Base-by-base conservation (phyloP, 1,140 invertebrate species). In the Pseudomyrmex dendroicus region DNA sequence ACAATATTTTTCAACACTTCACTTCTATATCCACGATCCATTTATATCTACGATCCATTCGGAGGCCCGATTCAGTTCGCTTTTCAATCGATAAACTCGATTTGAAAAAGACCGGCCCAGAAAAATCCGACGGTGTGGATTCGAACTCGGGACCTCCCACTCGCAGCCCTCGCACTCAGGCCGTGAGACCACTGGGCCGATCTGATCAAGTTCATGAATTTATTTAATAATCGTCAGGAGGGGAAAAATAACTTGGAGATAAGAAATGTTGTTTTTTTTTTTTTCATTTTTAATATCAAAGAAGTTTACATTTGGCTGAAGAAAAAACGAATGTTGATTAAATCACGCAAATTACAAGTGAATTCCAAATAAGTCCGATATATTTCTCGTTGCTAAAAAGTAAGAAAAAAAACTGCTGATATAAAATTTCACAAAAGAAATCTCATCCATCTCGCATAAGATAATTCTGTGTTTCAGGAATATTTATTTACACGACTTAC, bases 401-500 rank as follows among this genome's bases (percentile, higher is more conserved):
- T 72, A 12, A 8, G 20, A 46, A 59, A 22, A 52, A 52, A 12
- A 52, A 7, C 9, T 52, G 2, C 17, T n/a, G 15, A 48, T 13
- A 22, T 15, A n/a, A 59, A 48, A 48, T 35, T 46, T 61, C 61
- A 17, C 44, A n/a, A 20, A 15, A 8, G 2, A 59, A 73, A 73
- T 61, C 52, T 44, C 12, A 12, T 25, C 20, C 12, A 9, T 25
- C 20, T 25, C 20, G 46, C 35, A 25, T 3, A 25, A 46, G 17
- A 20, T 20, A 59, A 59, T 59, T 20, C 8, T 20, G 20, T 25
- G 13, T 61, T 73, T 3, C 17, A n/a, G 46, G 72, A 25, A 13
- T 76, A 44, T 63, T 74, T 12, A 52, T 44, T 76, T 48, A 46
- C 25, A 20, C 15, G 57, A 17, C 25, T 52, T 63, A 52, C n/a